Evolutionary conservation across 2,797 vertebrate genomes (phyloP).

Genomic region (Limnodromus scolopaceus): DNA sequence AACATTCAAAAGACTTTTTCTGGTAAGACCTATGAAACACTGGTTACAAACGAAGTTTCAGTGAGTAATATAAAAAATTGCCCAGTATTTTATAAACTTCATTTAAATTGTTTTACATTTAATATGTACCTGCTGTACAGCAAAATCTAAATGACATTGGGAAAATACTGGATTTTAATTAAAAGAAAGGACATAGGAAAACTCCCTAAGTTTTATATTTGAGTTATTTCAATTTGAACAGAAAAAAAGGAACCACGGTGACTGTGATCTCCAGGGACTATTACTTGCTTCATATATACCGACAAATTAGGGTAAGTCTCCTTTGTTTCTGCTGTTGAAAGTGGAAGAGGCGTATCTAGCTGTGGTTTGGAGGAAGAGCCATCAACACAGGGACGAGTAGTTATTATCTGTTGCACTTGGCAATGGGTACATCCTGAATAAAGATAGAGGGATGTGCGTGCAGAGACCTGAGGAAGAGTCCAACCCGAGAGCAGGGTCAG

Average conservation of each 20-base stretch:
- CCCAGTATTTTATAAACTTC: neutral
- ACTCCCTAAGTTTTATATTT: neutral
- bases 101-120: neutral
- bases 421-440: conserved; percentile 36
- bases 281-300: neutral
- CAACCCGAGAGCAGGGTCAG: conserved; percentile 35
- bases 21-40: neutral
- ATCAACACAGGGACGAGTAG: neutral
- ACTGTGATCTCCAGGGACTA: neutral
- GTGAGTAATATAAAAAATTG: neutral
- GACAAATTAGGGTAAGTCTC: neutral
- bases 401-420: conserved; percentile 42
- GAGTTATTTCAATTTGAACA: neutral
- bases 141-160: neutral
- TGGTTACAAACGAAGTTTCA: neutral
- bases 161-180: neutral
- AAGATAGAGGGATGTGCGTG: conserved; percentile 8
- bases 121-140: neutral
- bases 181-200: neutral
- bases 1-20: neutral
- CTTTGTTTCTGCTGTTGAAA: neutral
- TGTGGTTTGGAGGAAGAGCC: neutral
- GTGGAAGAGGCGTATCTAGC: neutral
- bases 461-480: conserved; percentile 26
- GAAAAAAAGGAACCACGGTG: neutral